phyloP scores from a whole-genome alignment of 2,113 vertebrate species.

The Mustelus asterias region DNA sequence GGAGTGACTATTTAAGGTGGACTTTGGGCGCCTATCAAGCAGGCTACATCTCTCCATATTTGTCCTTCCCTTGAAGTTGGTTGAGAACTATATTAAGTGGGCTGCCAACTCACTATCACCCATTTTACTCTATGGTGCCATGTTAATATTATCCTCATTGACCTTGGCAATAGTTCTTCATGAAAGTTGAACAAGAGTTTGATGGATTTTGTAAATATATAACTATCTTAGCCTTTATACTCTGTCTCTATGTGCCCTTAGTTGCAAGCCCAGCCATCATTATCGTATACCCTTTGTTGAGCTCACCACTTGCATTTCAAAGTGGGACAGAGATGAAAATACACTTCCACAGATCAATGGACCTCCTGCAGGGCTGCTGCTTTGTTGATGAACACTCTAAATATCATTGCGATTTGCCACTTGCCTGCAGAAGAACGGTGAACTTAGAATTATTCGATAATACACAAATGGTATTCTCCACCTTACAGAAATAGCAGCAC shows the following conservation, averaged over 20 bases:
- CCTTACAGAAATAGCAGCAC: neutral
- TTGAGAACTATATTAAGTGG: neutral
- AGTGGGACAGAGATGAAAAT: neutral
- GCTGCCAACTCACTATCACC: neutral
- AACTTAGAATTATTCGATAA: neutral
- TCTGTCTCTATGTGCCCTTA: neutral
- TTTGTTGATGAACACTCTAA: neutral
- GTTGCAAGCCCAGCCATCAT: neutral
- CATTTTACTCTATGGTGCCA: neutral
- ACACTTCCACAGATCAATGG: neutral
- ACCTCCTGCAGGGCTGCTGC: neutral
- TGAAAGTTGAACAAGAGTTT: neutral
- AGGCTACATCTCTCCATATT: neutral
- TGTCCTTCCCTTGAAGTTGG: neutral
- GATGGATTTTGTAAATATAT: neutral
- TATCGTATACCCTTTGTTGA: neutral
- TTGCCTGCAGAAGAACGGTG: neutral
- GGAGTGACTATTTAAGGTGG: neutral
- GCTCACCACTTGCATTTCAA: neutral
- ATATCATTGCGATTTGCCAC: neutral
- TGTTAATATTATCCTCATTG: neutral
- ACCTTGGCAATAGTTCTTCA: neutral
- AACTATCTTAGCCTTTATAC: neutral
- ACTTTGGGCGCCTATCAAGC: neutral
- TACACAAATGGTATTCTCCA: neutral